Percentiles rank a stretch among this genome's conserved stretches.
These are phyloP conservation scores for Grapholita molesta DNA, from an alignment of 1,140 invertebrate species.

Conservation along the genomic window DNA sequence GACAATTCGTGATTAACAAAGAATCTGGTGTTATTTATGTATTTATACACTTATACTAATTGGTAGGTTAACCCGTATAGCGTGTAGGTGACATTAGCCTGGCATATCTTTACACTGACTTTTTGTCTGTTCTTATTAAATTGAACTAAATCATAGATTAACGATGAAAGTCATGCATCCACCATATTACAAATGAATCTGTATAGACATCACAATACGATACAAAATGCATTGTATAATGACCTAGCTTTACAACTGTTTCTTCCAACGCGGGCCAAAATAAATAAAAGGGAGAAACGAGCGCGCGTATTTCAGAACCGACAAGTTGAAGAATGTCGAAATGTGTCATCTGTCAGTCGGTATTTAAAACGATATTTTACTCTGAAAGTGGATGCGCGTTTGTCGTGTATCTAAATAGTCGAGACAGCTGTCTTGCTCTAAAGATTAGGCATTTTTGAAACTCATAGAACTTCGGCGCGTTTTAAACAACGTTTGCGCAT, in stretches of 20 bases:
- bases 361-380: constrained; percentile 76
- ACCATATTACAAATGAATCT: background rate
- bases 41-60: constrained; percentile 37
- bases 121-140: constrained; percentile 62
- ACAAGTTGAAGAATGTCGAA: constrained; percentile 77
- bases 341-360: constrained; percentile 77
- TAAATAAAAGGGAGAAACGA: constrained; percentile 52
- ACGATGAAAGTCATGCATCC: constrained; percentile 16
- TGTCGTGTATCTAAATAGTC: constrained; percentile 60
- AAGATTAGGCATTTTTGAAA: constrained; percentile 48
- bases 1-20: background rate
- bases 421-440: constrained; percentile 59
- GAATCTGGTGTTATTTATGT: constrained; percentile 2
- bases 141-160: constrained; percentile 36
- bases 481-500: constrained; percentile 20
- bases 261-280: constrained; percentile 37
- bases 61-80: constrained; percentile 47
- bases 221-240: constrained; percentile 25
- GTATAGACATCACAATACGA: constrained; percentile 25
- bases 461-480: constrained; percentile 47
- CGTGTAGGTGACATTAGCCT: constrained; percentile 47
- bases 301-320: constrained; percentile 61
- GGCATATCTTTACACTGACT: constrained; percentile 41
- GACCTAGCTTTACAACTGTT: constrained; percentile 34
- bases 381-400: constrained; percentile 51